Evolutionary conservation across 2,113 vertebrate genomes (phyloP), one percentile per base, ranked within the genome.

Genomic region (Poeciliopsis turrubarensis): DNA sequence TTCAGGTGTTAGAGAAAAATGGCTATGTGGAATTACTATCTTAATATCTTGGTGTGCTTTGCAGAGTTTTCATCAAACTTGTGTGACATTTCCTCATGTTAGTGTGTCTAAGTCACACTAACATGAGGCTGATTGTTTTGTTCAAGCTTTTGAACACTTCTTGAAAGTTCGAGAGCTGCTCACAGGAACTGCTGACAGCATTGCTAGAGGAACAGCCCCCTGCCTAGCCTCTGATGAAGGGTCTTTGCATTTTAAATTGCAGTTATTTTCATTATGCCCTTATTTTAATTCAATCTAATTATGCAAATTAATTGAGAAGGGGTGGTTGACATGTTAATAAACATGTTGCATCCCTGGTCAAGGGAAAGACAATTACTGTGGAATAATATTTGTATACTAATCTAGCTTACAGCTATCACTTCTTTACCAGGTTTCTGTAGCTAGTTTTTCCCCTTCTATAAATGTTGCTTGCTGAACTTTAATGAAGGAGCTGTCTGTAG

Each of bases 271-370:
- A 41, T 34, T 51, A 32, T 27, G 10, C 32, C 60, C 54, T 29
- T 71, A 64, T 62, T 73, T 51, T 60, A 37, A 66, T 32, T 44
- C 5, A 62, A 79, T 68, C 31, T 68, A 60, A 73, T 13, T 73
- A 73, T 73, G 60, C 26, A 73, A 73, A 68, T 73, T 54, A 47
- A 30, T 60, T 29, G 63, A 66, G 30, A 3, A 51, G 17, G n/a
- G 70, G 13, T 29, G 57, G 9, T n/a, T 62, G 70, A 66, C 51
- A 60, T 66, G 15, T 74, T 67, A 60, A 60, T 39, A 60, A 66
- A 60, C 61, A 41, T 15, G 2, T 29, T 60, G 60, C 57, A 65
- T 64, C 19, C 47, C 47, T 60, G 12, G 62, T 73, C 60, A 65
- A 71, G 68, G 25, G 31, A 70, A 31, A 66, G 30, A 70, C 30